Evolutionary conservation across 2,113 vertebrate species (phyloP), one percentile per base, ranked within the genome.

Genomic region (Engraulis encrasicolus): DNA sequence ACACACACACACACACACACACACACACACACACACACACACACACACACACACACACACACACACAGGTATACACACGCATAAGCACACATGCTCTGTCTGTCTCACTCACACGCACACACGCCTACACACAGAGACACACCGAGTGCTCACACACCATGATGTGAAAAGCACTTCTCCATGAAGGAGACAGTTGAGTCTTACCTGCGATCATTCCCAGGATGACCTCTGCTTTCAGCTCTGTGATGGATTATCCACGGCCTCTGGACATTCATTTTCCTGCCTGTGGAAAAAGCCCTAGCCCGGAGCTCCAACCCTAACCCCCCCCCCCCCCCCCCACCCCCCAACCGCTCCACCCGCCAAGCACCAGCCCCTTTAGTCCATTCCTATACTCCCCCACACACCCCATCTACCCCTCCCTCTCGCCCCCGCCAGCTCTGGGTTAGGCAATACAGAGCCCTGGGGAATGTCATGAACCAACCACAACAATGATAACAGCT

Each of bases 261-360:
- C 45, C 78, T 74, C 61, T 84, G 85, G 83, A 84, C 91, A 91
- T 91, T 79, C 82, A 89, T 92, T 92, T 92, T 93, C 92, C 90
- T 90, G 83, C 85, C 84, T 89, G 90, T 91, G 90, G 91, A 92
- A 91, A 92, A 87, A 86, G 81, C 38, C 80, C 31, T 9, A 45
- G 40, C 40, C 40, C 40, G 4, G 9, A 45, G 4, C 40, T 5
- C 40, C 40, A 45, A 45, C 40, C 40, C 40, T 9, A 45, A 45
- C 86, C 17, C 83, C 82, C 78, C 77, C 83, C 85, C 79, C 50
- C 77, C 85, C 84, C 88, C 82, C 82, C 81, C 40, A 31, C 31
- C 2, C 48, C 79, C 34, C 20, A 36, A 14, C 77, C 80, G 37
- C 18, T 36, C 20, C 80, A 45, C 19, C 19, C 27, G 6, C 79